phyloP scores from a whole-genome alignment of 2,888 invertebrate genomes.

The Tenodera sinensis region DNA sequence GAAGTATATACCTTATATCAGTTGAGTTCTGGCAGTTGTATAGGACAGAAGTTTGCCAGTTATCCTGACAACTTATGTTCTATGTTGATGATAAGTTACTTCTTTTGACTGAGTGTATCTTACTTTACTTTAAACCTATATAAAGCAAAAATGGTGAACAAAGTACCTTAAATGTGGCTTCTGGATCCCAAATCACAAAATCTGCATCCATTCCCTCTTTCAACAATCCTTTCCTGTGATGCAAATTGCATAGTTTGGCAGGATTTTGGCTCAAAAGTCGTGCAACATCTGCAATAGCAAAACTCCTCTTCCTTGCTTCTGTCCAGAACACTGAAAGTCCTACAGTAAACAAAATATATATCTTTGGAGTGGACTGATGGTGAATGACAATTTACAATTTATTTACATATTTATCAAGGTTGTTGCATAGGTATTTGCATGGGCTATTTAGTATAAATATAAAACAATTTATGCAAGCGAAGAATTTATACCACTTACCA shows the following conservation, averaged over 20 bases:
- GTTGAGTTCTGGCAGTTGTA: no score
- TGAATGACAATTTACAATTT: no score
- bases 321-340: conserved; percentile 69
- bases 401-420: no score
- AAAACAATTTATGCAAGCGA: no score
- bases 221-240: conserved; percentile 59
- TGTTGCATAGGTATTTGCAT: no score
- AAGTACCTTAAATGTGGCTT: conserved; percentile 54
- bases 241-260: conserved; percentile 59
- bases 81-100: not conserved
- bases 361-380: no score
- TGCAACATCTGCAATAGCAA: conserved; percentile 54
- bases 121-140: not conserved
- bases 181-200: conserved; percentile 67
- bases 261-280: conserved; percentile 59
- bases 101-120: not conserved
- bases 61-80: not conserved
- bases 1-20: no score
- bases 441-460: no score
- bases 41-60: no score
- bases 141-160: not conserved
- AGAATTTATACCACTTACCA: conserved; percentile 45
- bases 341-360: conserved; percentile 36
- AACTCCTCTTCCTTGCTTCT: conserved; percentile 52
- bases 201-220: conserved; percentile 65